These are phyloP conservation scores for Tupiocoris notatus DNA, from an alignment of 2,888 invertebrate species.

Conservation along the genomic window DNA sequence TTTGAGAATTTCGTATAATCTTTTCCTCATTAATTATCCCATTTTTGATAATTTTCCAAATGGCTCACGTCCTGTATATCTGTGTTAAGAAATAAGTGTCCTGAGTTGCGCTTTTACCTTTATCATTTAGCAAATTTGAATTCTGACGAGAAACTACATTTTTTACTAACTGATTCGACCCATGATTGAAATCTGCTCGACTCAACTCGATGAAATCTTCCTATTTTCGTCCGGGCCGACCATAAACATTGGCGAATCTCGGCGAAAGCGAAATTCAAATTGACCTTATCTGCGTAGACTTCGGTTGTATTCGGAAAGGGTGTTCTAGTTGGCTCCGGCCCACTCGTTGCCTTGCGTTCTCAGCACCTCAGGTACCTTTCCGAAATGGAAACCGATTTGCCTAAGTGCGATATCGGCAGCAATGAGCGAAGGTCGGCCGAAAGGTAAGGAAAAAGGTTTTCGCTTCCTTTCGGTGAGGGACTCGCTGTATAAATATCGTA, in stretches of 20 bases:
- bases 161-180: no score
- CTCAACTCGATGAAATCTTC: not conserved
- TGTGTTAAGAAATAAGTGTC: no score
- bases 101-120: no score
- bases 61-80: no score
- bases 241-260: conserved; percentile 15
- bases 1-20: no score
- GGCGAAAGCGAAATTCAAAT: conserved; percentile 17
- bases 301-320: not conserved
- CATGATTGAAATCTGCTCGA: not conserved
- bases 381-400: conserved; percentile 20
- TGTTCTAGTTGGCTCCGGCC: conserved; percentile 20
- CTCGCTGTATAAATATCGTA: conserved; percentile 22
- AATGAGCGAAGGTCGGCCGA: conserved; percentile 10
- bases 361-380: not conserved
- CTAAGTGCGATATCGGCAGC: conserved; percentile 29
- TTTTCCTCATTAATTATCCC: no score
- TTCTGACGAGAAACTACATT: no score
- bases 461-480: not conserved
- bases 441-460: conserved; percentile 13
- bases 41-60: no score
- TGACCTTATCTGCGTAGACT: conserved; percentile 5
- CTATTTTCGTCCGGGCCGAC: not conserved
- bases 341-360: conserved; percentile 1
- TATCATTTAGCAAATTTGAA: no score